These are phyloP conservation scores for Lamellibrachia columna DNA, from an alignment of 2,888 invertebrate genomes.

Conservation along the genomic window DNA sequence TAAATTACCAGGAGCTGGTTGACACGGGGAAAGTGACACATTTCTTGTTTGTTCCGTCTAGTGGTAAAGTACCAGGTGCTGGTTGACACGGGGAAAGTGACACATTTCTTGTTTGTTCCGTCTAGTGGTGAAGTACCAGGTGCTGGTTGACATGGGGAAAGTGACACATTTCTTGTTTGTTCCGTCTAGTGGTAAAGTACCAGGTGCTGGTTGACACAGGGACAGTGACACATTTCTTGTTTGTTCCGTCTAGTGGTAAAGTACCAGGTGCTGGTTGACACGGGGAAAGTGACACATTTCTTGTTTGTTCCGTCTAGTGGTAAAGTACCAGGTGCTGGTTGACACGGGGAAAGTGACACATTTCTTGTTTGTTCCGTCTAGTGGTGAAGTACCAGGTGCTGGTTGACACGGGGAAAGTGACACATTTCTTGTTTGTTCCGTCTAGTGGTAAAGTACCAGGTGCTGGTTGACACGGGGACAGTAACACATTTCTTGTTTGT, in stretches of 20 bases:
- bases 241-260: constrained; percentile 44
- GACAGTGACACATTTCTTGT: constrained; percentile 39
- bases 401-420: constrained; percentile 58
- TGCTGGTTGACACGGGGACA: constrained; percentile 60
- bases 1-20: constrained; percentile 56
- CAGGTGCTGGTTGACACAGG: constrained; percentile 59
- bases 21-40: constrained; percentile 54
- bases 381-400: constrained; percentile 56
- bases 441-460: constrained; percentile 53
- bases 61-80: constrained; percentile 56
- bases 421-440: background rate
- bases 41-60: constrained; percentile 7
- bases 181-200: constrained; percentile 51
- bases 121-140: constrained; percentile 43
- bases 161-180: no score
- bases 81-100: constrained; percentile 58
- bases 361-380: background rate
- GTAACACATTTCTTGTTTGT: no score
- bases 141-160: no score
- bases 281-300: constrained; percentile 57
- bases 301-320: constrained; percentile 40
- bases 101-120: background rate
- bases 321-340: constrained; percentile 30
- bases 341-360: no score
- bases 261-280: constrained; percentile 58